Conservation (phyloP, 2,113 vertebrate species). For the Microtus richardsoni region DNA sequence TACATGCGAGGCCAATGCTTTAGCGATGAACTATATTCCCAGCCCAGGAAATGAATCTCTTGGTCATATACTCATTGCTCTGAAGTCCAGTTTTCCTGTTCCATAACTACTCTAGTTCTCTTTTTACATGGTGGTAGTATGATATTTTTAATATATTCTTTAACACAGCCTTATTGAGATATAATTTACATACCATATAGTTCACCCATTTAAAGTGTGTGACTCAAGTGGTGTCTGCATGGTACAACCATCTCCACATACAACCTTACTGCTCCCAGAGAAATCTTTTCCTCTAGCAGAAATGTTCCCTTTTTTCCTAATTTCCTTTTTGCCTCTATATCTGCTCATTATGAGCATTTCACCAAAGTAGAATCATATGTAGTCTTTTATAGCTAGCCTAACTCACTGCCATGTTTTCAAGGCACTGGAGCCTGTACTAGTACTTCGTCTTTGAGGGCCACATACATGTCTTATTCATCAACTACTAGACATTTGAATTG, state of each 20-base stretch:
- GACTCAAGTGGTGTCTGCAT: background rate
- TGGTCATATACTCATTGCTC: background rate
- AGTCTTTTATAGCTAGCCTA: background rate
- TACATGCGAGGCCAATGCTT: background rate
- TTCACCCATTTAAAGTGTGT: background rate
- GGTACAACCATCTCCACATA: background rate
- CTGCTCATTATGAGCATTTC: background rate
- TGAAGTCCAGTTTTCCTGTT: slow-evolving; percentile 23
- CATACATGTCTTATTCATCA: background rate
- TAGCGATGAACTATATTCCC: background rate
- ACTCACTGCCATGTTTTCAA: background rate
- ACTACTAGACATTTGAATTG: background rate
- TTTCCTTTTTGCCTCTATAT: background rate
- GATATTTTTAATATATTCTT: background rate
- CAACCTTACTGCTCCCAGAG: background rate
- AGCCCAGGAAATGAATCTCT: background rate
- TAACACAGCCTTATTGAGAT: background rate
- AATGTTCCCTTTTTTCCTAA: background rate
- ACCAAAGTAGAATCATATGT: background rate
- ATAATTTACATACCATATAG: background rate
- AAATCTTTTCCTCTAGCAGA: background rate
- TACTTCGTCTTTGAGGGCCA: background rate
- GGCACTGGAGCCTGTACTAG: background rate
- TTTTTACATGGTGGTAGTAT: background rate
- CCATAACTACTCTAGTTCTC: background rate